Conservation (phyloP, 2,797 vertebrate species). For the Acipenser ruthenus region DNA sequence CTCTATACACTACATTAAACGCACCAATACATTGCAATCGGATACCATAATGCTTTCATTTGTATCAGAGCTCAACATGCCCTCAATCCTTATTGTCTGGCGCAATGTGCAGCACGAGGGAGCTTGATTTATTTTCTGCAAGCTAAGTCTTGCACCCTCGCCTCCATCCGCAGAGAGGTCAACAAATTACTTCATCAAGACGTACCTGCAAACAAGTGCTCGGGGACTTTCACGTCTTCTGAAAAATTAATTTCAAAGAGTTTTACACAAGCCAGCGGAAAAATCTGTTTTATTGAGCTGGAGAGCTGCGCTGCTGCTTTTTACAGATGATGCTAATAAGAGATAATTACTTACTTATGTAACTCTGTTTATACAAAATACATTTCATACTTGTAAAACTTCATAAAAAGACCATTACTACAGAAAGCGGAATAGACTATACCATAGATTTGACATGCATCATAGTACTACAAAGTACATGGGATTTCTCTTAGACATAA, state of each 20-base stretch:
- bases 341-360: too few species aligned
- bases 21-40: slow-evolving; percentile 30
- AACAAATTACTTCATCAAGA: not conserved
- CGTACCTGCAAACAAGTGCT: not conserved
- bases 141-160: not conserved
- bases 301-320: too few species aligned
- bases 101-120: slow-evolving; percentile 27
- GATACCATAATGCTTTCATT: slow-evolving; percentile 42
- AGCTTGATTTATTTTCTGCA: slow-evolving; percentile 37
- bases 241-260: slow-evolving; percentile 11
- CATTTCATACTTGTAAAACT: too few species aligned
- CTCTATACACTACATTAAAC: slow-evolving; percentile 40
- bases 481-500: too few species aligned
- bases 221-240: not conserved
- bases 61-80: not conserved
- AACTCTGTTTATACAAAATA: too few species aligned
- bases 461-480: too few species aligned
- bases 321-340: too few species aligned
- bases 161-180: not conserved
- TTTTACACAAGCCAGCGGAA: too few species aligned
- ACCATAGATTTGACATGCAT: too few species aligned
- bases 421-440: too few species aligned
- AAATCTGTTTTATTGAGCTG: too few species aligned
- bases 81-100: not conserved
- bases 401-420: too few species aligned